Percentiles rank a stretch among this genome's conserved stretches.
phyloP scores from a whole-genome alignment of 1,140 invertebrate genomes.

The Drosophila oshimai region DNA sequence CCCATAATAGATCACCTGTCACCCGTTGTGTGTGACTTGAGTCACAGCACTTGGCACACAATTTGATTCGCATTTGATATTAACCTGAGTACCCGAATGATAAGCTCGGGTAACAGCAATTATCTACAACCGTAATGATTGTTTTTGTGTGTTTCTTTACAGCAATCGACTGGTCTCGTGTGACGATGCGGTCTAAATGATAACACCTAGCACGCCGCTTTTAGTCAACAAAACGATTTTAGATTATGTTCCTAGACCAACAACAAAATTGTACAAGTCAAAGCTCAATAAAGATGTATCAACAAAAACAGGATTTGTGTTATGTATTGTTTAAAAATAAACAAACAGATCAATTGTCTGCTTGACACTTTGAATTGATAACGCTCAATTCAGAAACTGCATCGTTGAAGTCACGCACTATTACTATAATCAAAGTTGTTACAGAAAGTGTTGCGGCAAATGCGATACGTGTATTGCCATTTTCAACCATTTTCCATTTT shows the following conservation, averaged over 20 bases:
- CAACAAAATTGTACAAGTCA: background rate
- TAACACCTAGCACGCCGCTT: too few species aligned
- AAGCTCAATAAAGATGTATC: constrained; percentile 22
- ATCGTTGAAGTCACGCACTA: constrained; percentile 21
- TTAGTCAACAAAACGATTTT: constrained; percentile 24
- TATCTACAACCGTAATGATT: constrained; percentile 41
- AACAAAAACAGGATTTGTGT: background rate
- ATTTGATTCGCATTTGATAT: constrained; percentile 51
- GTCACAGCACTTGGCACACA: constrained; percentile 17
- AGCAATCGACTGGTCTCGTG: constrained; percentile 60
- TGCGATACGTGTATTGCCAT: constrained; percentile 24
- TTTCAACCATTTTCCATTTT: constrained; percentile 26
- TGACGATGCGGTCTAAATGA: constrained; percentile 21
- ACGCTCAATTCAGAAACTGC: constrained; percentile 10
- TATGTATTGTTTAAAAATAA: background rate
- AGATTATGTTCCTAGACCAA: constrained; percentile 38
- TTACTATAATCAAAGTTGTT: constrained; percentile 5
- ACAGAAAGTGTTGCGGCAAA: constrained; percentile 22
- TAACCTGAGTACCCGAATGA: constrained; percentile 22
- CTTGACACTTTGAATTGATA: background rate
- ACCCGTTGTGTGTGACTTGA: constrained; percentile 28
- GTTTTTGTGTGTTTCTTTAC: constrained; percentile 38
- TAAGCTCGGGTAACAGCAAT: constrained; percentile 42
- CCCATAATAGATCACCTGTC: constrained; percentile 33
- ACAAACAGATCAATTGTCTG: background rate